These are phyloP conservation scores for Zelleria hepariella DNA, from an alignment of 2,888 invertebrate genomes.

Conservation along the genomic window DNA sequence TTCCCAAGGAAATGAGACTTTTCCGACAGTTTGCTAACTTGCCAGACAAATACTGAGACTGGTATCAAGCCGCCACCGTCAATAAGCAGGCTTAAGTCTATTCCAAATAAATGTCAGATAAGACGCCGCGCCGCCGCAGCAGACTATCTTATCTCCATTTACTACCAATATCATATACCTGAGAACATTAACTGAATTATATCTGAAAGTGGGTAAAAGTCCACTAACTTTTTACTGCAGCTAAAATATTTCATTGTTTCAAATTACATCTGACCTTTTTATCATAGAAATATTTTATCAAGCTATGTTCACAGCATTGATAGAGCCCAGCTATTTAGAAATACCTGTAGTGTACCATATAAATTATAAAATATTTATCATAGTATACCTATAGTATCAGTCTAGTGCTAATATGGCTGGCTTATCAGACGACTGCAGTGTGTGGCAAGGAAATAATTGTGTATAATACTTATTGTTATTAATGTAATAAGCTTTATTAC, in stretches of 20 bases:
- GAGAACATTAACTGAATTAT: neutral
- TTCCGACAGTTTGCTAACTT: conserved; percentile 24
- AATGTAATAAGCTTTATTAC: no score
- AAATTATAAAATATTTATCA: no score
- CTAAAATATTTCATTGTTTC: neutral
- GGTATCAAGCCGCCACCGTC: conserved; percentile 60
- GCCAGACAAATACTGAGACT: conserved; percentile 36
- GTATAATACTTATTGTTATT: no score
- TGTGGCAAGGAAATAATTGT: no score
- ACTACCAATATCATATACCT: conserved; percentile 2
- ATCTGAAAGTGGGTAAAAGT: neutral
- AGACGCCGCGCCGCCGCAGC: neutral
- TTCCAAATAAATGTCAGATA: conserved; percentile 8
- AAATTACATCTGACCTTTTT: no score
- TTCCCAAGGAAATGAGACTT: neutral
- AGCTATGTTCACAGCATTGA: no score
- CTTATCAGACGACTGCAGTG: no score
- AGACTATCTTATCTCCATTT: conserved; percentile 10
- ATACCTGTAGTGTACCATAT: no score
- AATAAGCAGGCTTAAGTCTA: conserved; percentile 48
- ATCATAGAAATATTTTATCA: no score
- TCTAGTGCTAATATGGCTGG: no score
- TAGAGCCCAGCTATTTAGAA: no score
- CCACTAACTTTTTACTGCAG: neutral
- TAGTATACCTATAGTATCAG: no score